A percentile compares a stretch with the other conserved stretches of the same genome.
These are phyloP conservation scores for Sebastes schlegelii DNA, from an alignment of 2,113 vertebrate species.

Conservation along the genomic window DNA sequence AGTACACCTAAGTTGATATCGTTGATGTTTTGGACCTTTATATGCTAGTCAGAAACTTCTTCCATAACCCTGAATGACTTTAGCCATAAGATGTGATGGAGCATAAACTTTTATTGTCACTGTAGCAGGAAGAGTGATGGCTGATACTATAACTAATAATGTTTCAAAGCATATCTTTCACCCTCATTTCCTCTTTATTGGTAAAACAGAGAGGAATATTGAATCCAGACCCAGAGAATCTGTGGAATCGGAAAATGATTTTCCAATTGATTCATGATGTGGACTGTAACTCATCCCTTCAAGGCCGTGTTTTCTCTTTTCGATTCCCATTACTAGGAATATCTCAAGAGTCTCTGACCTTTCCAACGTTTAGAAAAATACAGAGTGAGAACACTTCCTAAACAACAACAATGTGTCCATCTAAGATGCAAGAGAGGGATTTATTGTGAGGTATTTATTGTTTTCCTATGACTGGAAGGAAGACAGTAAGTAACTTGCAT, in stretches of 20 bases:
- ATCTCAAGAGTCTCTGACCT: constrained; percentile 38
- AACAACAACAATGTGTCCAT: constrained; percentile 14
- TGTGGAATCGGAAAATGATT: constrained; percentile 35
- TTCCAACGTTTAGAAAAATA: constrained; percentile 24
- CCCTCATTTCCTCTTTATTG: constrained; percentile 54
- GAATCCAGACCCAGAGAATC: constrained; percentile 57
- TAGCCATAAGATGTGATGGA: constrained; percentile 2
- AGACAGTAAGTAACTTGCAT: background rate
- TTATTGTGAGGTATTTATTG: background rate
- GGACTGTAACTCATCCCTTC: constrained; percentile 53
- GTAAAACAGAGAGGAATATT: constrained; percentile 60
- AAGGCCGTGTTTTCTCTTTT: constrained; percentile 58
- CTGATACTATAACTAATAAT: constrained; percentile 46
- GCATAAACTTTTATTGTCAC: constrained; percentile 38
- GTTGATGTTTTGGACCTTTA: background rate
- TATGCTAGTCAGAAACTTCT: background rate
- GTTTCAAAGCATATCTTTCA: constrained; percentile 64
- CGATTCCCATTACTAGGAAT: constrained; percentile 56
- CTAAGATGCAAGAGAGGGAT: constrained; percentile 15
- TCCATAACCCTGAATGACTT: background rate
- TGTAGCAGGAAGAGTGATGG: constrained; percentile 33
- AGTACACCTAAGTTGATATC: background rate
- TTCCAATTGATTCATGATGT: constrained; percentile 72
- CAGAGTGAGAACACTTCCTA: background rate
- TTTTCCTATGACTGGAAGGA: background rate